Conservation (phyloP, 2,797 vertebrate species). For the Acestrorhynchus altus region DNA sequence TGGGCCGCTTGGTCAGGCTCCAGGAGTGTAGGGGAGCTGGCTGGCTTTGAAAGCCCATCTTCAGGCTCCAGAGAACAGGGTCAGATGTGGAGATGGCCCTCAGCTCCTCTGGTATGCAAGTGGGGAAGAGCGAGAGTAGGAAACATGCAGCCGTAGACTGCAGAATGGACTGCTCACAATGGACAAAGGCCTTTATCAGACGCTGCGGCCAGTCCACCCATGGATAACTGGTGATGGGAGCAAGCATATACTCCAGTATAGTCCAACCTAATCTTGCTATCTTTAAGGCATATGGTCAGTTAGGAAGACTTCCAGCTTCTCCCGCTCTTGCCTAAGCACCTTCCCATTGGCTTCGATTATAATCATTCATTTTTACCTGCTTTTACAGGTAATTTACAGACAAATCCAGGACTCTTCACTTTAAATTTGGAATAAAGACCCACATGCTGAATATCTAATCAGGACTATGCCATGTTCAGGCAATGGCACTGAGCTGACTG, state of each 20-base stretch:
- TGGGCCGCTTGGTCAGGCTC: conserved; percentile 42
- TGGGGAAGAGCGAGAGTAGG: conserved; percentile 30
- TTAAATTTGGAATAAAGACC: no score
- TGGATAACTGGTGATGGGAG: background rate
- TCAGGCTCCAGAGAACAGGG: conserved; percentile 42
- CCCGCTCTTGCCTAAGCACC: no score
- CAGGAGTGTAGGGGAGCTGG: conserved; percentile 47
- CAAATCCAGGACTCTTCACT: no score
- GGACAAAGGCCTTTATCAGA: background rate
- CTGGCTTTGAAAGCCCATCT: conserved; percentile 47
- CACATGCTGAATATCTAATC: background rate
- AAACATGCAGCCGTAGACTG: conserved; percentile 2
- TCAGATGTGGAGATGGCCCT: conserved; percentile 53
- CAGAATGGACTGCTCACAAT: background rate
- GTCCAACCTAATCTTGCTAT: background rate
- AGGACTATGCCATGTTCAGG: background rate
- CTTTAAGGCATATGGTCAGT: no score
- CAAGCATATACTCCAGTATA: background rate
- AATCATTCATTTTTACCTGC: no score
- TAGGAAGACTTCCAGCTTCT: no score
- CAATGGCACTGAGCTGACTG: background rate
- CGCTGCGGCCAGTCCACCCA: background rate
- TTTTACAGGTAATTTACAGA: no score
- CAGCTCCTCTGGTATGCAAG: conserved; percentile 49
- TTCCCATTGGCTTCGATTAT: no score